phyloP scores from a whole-genome alignment of 2,888 invertebrate species.

The Scaeva pyrastri region DNA sequence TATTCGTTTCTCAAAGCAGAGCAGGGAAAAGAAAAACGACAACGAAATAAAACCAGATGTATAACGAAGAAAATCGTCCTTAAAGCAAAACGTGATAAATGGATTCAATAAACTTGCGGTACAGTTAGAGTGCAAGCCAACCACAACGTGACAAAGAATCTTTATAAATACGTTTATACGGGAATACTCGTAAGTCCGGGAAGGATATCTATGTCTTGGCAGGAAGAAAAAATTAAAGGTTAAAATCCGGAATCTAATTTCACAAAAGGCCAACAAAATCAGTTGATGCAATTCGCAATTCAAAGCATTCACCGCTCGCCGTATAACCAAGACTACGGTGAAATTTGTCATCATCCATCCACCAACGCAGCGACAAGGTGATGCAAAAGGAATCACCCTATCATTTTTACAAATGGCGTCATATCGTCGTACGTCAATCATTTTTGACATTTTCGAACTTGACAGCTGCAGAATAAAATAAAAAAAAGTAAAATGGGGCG shows the following conservation, averaged over 20 bases:
- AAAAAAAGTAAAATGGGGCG: no score
- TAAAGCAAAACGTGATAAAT: conserved; percentile 41
- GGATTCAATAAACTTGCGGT: conserved; percentile 50
- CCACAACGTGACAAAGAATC: background rate
- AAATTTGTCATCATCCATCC: no score
- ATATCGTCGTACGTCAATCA: no score
- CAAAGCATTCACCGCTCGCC: no score
- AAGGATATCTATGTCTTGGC: no score
- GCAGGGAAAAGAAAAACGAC: conserved; percentile 13
- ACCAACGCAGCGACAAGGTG: no score
- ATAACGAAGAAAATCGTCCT: background rate
- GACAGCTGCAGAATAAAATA: no score
- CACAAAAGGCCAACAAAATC: conserved; percentile 21
- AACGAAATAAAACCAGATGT: background rate
- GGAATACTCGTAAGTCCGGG: no score
- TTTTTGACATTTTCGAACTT: no score
- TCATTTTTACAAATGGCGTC: no score
- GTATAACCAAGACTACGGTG: no score
- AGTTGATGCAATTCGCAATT: background rate
- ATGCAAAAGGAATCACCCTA: no score
- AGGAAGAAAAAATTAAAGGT: conserved; percentile 58
- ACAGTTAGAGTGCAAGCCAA: conserved; percentile 3
- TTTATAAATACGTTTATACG: background rate
- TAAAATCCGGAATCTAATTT: conserved; percentile 48
- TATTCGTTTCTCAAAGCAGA: background rate